Conservation (phyloP, 2,888 invertebrate species). For the Microplitis manilae region DNA sequence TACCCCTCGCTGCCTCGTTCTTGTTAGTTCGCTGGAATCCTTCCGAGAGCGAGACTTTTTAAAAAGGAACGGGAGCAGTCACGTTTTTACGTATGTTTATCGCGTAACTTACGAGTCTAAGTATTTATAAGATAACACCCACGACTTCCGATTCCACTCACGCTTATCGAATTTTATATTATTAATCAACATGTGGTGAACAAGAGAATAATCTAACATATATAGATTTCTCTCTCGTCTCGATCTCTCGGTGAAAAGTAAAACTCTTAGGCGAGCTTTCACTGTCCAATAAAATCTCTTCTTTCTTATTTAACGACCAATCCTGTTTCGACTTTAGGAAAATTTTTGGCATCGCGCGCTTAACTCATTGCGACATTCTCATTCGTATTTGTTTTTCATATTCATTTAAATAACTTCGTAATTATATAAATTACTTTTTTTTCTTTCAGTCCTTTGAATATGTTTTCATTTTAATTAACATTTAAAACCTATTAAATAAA, state of each 20-base stretch:
- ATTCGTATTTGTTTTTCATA: background rate
- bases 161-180: slow-evolving; percentile 53
- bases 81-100: slow-evolving; percentile 19
- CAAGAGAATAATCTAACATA: slow-evolving; percentile 53
- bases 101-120: slow-evolving; percentile 33
- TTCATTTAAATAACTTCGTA: background rate
- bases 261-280: slow-evolving; percentile 21
- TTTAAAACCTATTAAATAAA: no score
- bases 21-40: slow-evolving; percentile 14
- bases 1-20: background rate
- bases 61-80: background rate
- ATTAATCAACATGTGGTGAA: slow-evolving; percentile 65
- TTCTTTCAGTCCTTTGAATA: no score
- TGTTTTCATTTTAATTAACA: no score
- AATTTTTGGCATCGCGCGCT: slow-evolving; percentile 1
- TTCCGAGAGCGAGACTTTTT: background rate
- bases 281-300: background rate
- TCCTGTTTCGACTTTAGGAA: slow-evolving; percentile 7
- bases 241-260: slow-evolving; percentile 53
- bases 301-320: slow-evolving; percentile 5
- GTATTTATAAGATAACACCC: slow-evolving; percentile 54
- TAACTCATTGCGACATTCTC: background rate
- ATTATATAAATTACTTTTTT: no score
- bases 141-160: slow-evolving; percentile 47
- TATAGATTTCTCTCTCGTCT: slow-evolving; percentile 60